Base-by-base conservation (phyloP, 1,140 invertebrate genomes). In the Halictus rubicundus region DNA sequence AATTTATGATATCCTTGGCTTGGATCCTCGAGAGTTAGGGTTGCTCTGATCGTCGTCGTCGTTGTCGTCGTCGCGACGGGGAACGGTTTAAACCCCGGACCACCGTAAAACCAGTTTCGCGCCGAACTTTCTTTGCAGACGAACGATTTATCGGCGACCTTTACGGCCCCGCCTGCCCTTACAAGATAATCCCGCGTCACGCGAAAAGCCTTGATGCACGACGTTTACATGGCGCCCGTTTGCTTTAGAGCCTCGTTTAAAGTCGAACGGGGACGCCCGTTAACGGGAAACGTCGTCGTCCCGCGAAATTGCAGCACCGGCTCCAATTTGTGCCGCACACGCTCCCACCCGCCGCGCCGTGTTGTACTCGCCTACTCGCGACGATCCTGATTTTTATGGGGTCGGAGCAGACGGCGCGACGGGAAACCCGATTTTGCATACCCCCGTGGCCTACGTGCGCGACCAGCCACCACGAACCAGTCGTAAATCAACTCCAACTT, bases 31-130 rank as follows among this genome's bases (percentile, higher is more conserved):
- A 32, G 32, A 32, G 32, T 32, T 1, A 5, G 32, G 32, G 32
- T 32, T 32, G 32, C 32, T 32, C 32, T 5, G 32, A 32, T 32
- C 32, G 32, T 32, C 32, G 32, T 32, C 32, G 32, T n/a, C n/a
- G n/a, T n/a, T n/a, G n/a, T n/a, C n/a, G n/a, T n/a, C n/a, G n/a
- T n/a, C n/a, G n/a, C n/a, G n/a, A n/a, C n/a, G n/a, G n/a, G n/a
- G n/a, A n/a, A 12, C 10, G 42, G 42, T 10, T 46, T 46, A 89
- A 88, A 80, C 79, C 68, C 25, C 57, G 59, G 76, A 57, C 83
- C 64, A 70, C 73, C 83, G 75, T 88, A 81, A 88, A 89, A 86
- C 87, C 80, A 86, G 85, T 87, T 86, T 86, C 74, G 42, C 42
- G 69, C 74, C 80, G 76, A 88, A 88, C 82, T 89, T 85, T 49